These are phyloP conservation scores for Megaceryle alcyon DNA, from an alignment of 2,797 vertebrate genomes.

Conservation along the genomic window DNA sequence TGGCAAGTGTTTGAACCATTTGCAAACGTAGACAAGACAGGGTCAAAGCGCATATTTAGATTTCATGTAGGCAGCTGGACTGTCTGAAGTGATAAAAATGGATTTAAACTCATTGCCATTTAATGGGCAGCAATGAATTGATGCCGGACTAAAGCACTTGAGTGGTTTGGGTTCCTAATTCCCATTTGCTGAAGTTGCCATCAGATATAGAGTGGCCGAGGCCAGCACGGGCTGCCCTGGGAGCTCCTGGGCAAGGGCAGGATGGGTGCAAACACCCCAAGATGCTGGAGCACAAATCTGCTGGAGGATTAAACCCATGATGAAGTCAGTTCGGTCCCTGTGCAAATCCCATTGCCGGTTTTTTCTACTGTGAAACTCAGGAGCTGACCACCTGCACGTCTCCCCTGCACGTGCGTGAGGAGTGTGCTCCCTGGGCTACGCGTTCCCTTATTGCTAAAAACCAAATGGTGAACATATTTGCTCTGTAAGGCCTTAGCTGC, in stretches of 20 bases:
- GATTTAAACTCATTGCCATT: not conserved
- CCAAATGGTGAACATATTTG: not conserved
- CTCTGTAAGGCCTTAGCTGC: not conserved
- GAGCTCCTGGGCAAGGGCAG: not conserved
- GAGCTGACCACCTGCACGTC: not conserved
- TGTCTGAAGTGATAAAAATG: not conserved
- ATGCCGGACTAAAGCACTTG: not conserved
- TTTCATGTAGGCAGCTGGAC: not conserved
- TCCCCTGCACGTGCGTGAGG: not conserved
- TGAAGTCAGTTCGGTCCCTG: not conserved
- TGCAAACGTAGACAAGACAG: not conserved
- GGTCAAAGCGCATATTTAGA: not conserved
- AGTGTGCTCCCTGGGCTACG: not conserved
- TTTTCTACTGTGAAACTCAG: not conserved
- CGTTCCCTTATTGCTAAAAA: not conserved
- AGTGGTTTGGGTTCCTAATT: not conserved
- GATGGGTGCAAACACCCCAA: fast-evolving
- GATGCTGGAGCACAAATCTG: not conserved
- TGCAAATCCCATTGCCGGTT: not conserved
- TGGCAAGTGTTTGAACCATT: not conserved
- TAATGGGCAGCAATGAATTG: not conserved
- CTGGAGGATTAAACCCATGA: not conserved
- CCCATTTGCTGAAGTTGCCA: not conserved
- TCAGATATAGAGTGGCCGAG: not conserved
- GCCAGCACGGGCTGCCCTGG: not conserved